These are phyloP conservation scores for Pachycephala philippinensis DNA, from an alignment of 2,113 vertebrate species.

Conservation along the genomic window DNA sequence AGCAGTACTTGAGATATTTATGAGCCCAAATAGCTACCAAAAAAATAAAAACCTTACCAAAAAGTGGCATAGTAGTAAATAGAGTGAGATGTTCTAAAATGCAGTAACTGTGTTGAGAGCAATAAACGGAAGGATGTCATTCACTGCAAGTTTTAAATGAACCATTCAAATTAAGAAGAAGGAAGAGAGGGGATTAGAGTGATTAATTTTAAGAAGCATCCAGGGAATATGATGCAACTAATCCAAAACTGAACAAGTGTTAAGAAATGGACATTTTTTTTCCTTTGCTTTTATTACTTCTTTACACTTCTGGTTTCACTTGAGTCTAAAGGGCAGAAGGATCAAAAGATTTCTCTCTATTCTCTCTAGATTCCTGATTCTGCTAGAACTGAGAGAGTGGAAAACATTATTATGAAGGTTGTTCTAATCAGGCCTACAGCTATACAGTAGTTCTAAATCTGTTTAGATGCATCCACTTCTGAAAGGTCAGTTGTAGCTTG, in stretches of 20 bases:
- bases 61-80: neutral
- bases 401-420: neutral
- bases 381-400: neutral
- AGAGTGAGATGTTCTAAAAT: neutral
- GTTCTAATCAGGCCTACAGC: neutral
- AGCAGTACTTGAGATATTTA: neutral
- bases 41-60: neutral
- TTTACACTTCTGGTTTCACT: neutral
- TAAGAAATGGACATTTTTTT: neutral
- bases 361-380: neutral
- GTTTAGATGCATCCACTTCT: neutral
- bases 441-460: neutral
- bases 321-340: neutral
- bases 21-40: neutral
- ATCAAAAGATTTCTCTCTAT: neutral
- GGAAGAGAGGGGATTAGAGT: neutral
- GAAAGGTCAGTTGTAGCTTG: neutral
- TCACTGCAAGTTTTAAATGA: neutral
- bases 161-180: neutral
- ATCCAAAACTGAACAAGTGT: neutral
- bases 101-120: neutral
- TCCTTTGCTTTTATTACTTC: neutral
- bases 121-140: neutral
- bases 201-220: neutral
- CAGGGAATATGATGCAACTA: neutral